These are phyloP conservation scores for Ypsolopha sequella DNA, from an alignment of 2,888 invertebrate species.

Conservation along the genomic window DNA sequence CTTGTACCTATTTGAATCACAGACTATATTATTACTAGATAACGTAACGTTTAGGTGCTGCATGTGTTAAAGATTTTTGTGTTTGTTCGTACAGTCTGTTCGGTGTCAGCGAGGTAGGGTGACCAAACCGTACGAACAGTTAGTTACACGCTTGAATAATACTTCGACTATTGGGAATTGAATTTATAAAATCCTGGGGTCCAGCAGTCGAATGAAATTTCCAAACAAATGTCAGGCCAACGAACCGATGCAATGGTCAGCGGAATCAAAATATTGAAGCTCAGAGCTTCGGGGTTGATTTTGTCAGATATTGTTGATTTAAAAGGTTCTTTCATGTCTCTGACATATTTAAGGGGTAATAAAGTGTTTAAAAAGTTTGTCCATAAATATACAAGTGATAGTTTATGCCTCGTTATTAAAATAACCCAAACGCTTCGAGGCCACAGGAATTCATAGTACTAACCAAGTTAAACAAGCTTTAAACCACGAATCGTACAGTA, in stretches of 20 bases:
- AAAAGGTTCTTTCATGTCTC: background rate
- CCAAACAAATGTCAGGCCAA: constrained; percentile 37
- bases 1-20: background rate
- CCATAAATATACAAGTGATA: too few relatives aligned
- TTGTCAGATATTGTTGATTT: constrained; percentile 1
- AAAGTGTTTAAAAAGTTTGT: too few relatives aligned
- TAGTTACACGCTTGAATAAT: constrained; percentile 7
- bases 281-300: background rate
- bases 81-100: background rate
- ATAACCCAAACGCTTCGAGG: too few relatives aligned
- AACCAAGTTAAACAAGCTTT: too few relatives aligned
- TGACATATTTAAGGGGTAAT: background rate
- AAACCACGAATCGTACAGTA: too few relatives aligned
- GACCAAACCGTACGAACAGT: background rate
- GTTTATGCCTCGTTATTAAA: too few relatives aligned
- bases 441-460: too few relatives aligned
- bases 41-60: background rate
- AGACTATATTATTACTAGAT: background rate
- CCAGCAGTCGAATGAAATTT: constrained; percentile 19
- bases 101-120: background rate
- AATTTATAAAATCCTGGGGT: constrained; percentile 11
- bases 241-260: constrained; percentile 23
- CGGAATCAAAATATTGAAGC: background rate
- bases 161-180: constrained; percentile 8
- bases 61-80: background rate